Evolutionary conservation across 2,888 invertebrate species (phyloP).

Genomic region (Mycalesis mineus): DNA sequence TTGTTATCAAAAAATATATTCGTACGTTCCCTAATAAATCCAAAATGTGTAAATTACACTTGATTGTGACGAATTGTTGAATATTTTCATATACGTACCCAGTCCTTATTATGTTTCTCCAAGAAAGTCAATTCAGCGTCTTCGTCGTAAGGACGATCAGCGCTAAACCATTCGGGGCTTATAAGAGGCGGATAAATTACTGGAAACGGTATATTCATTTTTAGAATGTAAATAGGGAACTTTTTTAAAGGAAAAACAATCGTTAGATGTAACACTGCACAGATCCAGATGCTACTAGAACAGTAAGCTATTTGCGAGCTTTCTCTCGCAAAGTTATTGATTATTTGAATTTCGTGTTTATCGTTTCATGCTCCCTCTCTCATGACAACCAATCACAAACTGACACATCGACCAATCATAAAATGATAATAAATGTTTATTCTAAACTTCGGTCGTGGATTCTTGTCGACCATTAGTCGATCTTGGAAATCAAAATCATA

Average conservation of each 20-base stretch:
- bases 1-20: too few species aligned
- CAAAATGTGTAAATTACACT: too few species aligned
- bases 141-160: constrained; percentile 26
- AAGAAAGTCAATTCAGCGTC: constrained; percentile 28
- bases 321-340: background rate
- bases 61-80: too few species aligned
- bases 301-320: background rate
- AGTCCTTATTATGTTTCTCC: constrained; percentile 24
- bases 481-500: too few species aligned
- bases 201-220: constrained; percentile 28
- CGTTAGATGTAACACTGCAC: background rate
- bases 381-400: background rate
- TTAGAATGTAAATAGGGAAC: background rate
- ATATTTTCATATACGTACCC: constrained; percentile 15
- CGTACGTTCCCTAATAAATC: too few species aligned
- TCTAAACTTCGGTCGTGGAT: too few species aligned
- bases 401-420: background rate
- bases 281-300: background rate
- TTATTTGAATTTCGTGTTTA: background rate
- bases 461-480: too few species aligned
- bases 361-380: background rate
- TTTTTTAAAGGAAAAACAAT: background rate
- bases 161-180: constrained; percentile 23
- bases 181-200: constrained; percentile 22
- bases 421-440: constrained; percentile 19